Percentiles rank a stretch among this genome's conserved stretches.
These are phyloP conservation scores for Psettodes erumei DNA, from an alignment of 2,113 vertebrate genomes.

Conservation along the genomic window DNA sequence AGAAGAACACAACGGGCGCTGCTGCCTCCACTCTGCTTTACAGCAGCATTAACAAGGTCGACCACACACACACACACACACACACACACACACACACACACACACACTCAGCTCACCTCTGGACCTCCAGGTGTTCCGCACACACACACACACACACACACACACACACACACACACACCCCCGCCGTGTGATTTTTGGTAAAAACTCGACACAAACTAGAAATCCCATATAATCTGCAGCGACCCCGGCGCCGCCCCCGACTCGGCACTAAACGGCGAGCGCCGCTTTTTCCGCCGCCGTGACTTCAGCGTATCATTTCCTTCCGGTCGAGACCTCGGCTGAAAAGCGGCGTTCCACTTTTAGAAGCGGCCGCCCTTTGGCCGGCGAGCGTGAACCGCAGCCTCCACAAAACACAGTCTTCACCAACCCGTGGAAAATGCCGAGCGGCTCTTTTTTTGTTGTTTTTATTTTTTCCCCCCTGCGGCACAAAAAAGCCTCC, in stretches of 20 bases:
- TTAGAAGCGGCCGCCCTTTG: conserved; percentile 52
- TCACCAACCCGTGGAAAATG: conserved; percentile 48
- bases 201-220: no score
- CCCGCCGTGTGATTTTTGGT: no score
- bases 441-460: conserved; percentile 31
- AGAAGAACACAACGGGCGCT: no score
- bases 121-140: background rate
- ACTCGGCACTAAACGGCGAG: background rate
- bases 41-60: no score
- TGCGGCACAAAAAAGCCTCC: conserved; percentile 67
- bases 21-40: no score
- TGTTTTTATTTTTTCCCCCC: background rate
- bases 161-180: background rate
- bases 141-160: background rate
- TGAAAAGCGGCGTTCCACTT: conserved; percentile 44
- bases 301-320: conserved; percentile 20
- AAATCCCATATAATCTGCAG: background rate
- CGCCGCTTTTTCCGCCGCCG: conserved; percentile 13
- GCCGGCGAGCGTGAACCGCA: conserved; percentile 32
- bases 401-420: conserved; percentile 52
- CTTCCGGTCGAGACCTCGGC: conserved; percentile 23
- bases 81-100: no score
- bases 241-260: conserved; percentile 1
- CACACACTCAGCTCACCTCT: conserved; percentile 16
- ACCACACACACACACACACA: no score